Conservation (phyloP, 1,140 invertebrate species). For the Nylanderia fulva region DNA sequence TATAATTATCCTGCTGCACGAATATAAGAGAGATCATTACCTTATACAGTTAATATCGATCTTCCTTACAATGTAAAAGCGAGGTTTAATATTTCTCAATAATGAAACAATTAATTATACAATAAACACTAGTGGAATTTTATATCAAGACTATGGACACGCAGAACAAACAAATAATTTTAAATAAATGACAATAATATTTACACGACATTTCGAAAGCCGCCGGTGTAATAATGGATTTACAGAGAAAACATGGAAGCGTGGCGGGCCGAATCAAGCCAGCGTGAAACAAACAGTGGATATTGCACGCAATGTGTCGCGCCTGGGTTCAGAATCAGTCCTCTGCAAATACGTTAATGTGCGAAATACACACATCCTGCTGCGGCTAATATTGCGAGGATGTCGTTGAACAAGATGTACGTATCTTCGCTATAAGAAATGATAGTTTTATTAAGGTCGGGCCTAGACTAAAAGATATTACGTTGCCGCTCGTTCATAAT, state of each 20-base stretch:
- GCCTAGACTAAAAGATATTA: conserved; percentile 51
- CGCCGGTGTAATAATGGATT: conserved; percentile 73
- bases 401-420: conserved; percentile 56
- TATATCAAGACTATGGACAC: not conserved
- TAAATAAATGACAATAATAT: conserved; percentile 40
- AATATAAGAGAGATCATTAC: not conserved
- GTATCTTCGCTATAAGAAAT: conserved; percentile 51
- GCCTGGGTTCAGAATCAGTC: conserved; percentile 72
- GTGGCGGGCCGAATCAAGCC: conserved; percentile 74
- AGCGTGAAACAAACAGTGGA: conserved; percentile 79
- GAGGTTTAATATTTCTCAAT: not conserved
- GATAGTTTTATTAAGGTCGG: conserved; percentile 59
- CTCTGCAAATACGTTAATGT: conserved; percentile 82
- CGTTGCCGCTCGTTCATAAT: not conserved
- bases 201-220: conserved; percentile 22
- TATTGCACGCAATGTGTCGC: conserved; percentile 82
- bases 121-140: not conserved
- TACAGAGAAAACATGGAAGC: conserved; percentile 76
- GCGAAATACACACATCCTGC: conserved; percentile 81
- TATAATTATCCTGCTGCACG: not conserved
- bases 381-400: conserved; percentile 74
- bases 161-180: conserved; percentile 3
- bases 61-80: not conserved
- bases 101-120: not conserved
- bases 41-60: not conserved